Base-by-base conservation (phyloP, 2,797 vertebrate species). In the Propithecus perrieri region DNA sequence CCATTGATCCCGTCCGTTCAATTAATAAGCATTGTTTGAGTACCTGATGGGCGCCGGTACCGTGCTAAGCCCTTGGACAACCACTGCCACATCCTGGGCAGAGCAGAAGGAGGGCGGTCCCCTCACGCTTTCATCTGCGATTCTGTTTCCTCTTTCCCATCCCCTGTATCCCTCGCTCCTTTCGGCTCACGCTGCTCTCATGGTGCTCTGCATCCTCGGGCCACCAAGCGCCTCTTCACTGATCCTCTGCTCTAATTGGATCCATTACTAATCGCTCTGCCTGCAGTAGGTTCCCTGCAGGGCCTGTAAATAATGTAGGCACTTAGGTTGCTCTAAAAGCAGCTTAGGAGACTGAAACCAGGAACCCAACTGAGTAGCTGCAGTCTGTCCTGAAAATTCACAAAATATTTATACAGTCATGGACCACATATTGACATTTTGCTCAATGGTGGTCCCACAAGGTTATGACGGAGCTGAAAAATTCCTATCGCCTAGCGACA, bases 231-330 rank as follows among this genome's bases (percentile, higher is more conserved):
- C 59, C 91, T 24, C 76, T 50, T 57, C 80, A 86, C 74, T 79
- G 94, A 95, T 86, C 84, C 50, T 61, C 41, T 71, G 41, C 69
- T 94, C 30, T 97, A 91, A 97, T 93, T 50, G 59, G 86, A 96
- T 96, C 93, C 48, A 93, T 97, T 71, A 41, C 75, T 95, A 80
- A 94, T 91, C 26, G 9, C 35, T 26, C 61, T 85, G 94, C 78
- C 72, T 95, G 90, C 18, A 8, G 65, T 18, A 35, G 48, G 33
- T 53, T 91, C 94, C 94, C 94, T 53, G 63, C 35, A 76, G 89
- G 48, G 79, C 15, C 43, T 75, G 50, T 94, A 86, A 96, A 93
- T 95, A 93, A 96, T 93, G 94, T 41, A 84, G 76, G 41, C 59
- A 80, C 69, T 80, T 79, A 89, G 74, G 41, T 33, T 79, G 50